These are phyloP conservation scores for Protobothrops mucrosquamatus DNA, from an alignment of 2,113 vertebrate genomes.

Conservation along the genomic window DNA sequence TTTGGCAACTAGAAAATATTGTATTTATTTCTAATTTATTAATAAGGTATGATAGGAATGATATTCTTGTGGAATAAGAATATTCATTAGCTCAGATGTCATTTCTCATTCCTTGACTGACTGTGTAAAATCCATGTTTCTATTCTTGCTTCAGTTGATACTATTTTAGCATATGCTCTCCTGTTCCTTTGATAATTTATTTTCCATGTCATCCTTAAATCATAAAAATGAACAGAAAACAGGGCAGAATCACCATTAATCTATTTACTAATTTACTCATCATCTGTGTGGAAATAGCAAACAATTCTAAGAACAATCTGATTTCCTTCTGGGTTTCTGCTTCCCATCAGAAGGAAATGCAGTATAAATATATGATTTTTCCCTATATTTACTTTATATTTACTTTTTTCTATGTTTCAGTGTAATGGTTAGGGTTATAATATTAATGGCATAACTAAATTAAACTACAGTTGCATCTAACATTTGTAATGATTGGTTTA, in stretches of 20 bases:
- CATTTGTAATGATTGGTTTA: not conserved
- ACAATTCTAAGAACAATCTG: slow-evolving; percentile 7
- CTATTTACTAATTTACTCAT: slow-evolving; percentile 11
- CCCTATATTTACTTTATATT: not conserved
- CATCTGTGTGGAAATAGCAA: slow-evolving; percentile 14
- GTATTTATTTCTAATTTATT: not conserved
- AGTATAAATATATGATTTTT: not conserved
- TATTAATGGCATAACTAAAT: not conserved
- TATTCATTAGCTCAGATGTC: not conserved
- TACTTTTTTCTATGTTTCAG: not conserved
- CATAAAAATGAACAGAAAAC: slow-evolving; percentile 2
- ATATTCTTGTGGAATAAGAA: not conserved
- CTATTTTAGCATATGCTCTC: not conserved
- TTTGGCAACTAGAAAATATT: not conserved
- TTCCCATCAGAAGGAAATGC: not conserved
- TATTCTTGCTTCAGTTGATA: not conserved
- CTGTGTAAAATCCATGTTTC: not conserved
- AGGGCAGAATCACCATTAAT: slow-evolving; percentile 1
- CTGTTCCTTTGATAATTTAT: slow-evolving; percentile 12
- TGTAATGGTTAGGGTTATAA: not conserved
- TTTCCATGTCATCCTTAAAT: not conserved
- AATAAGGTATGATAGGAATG: not conserved
- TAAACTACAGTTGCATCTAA: not conserved
- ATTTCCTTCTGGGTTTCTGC: not conserved
- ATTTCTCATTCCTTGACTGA: not conserved